Conservation (phyloP, 1,140 invertebrate species). For the Drosophila truncata region DNA sequence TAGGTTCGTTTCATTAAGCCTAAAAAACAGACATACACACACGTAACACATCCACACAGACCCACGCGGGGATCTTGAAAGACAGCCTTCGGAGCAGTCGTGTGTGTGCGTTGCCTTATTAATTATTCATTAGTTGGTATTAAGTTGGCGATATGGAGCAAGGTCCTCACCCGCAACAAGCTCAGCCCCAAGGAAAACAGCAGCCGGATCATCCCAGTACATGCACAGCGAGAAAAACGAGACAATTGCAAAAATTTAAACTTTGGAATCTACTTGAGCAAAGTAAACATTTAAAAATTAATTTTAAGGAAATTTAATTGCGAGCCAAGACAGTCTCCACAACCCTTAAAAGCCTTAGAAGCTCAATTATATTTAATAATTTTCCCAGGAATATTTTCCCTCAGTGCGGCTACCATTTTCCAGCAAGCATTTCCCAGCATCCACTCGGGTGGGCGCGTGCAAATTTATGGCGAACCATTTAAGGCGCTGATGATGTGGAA, state of each 20-base stretch:
- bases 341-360: too few species aligned
- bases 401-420: conserved; percentile 8
- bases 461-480: conserved; percentile 82
- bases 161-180: conserved; percentile 22
- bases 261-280: background rate
- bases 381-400: background rate
- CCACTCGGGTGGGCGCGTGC: conserved; percentile 51
- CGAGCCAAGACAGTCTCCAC: background rate
- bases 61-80: conserved; percentile 14
- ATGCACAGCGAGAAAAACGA: background rate
- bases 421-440: conserved; percentile 14
- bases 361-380: background rate
- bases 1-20: conserved; percentile 77
- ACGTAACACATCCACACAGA: conserved; percentile 1
- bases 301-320: too few species aligned
- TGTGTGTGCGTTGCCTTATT: conserved; percentile 65
- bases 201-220: conserved; percentile 22
- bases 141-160: conserved; percentile 68
- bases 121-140: conserved; percentile 83
- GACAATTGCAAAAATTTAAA: background rate
- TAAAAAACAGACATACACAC: conserved; percentile 53
- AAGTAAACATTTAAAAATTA: background rate
- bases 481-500: conserved; percentile 80
- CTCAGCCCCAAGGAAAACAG: conserved; percentile 35
- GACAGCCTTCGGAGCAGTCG: conserved; percentile 45